Evolutionary conservation across 2,888 invertebrate genomes (phyloP), one percentile per base, ranked within the genome.

Genomic region (Odontocolon sp.): DNA sequence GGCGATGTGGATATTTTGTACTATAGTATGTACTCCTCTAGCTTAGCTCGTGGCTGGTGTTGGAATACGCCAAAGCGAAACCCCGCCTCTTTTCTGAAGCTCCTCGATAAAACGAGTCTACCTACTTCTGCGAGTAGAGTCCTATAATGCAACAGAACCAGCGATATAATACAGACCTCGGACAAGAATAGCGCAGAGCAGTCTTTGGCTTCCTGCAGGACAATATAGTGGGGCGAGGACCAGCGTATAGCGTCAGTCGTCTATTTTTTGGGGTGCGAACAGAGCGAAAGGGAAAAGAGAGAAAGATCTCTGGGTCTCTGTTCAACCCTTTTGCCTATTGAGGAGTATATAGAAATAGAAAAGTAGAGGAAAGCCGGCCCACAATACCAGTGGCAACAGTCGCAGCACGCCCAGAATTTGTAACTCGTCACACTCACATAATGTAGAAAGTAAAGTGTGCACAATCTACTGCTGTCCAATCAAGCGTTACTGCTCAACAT

Each of bases 261-360:
- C 57, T 57, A 68, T 72, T 77, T 72, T n/a, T n/a, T n/a, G 57
- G 50, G 57, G 42, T 68, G 68, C 50, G 50, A 64, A 56, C 47
- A 14, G n/a, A 23, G 50, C 2, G 36, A 36, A 63, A 36, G 33
- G 45, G 47, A 6, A 45, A 18, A 40, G 31, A n/a, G 26, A 47
- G 31, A 54, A 36, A 56, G 31, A 54, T 52, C 42, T 54, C 3
- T n/a, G 52, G 67, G 56, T 71, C 75, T n/a, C n/a, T n/a, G n/a
- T n/a, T n/a, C 69, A 76, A 67, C 80, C 76, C 74, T 71, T 73
- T 56, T 54, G 36, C 63, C 33, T 42, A 56, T 61, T 54, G 57
- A 28, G 6, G 28, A 14, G n/a, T 21, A 47, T 38, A 66, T 45
- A 61, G 61, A 66, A 38, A 47, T 61, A 66, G 42, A 61, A 74